A percentile compares a stretch with the other conserved stretches of the same genome.
phyloP scores from a whole-genome alignment of 2,797 vertebrate genomes.

The Taenioides sp. region DNA sequence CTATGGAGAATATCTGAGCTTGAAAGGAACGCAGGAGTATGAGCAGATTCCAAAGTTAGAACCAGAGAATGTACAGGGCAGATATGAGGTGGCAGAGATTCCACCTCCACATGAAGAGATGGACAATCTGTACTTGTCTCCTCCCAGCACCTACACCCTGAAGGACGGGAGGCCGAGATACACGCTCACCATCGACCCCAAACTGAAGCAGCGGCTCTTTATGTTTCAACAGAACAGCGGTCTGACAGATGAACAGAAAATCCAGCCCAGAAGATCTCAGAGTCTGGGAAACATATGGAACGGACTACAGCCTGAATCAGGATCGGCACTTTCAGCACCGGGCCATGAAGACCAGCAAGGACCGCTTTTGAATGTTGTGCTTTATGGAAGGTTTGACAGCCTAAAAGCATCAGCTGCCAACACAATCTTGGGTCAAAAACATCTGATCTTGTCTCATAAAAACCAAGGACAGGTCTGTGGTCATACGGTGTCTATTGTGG shows the following conservation, averaged over 20 bases:
- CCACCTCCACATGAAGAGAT: background rate
- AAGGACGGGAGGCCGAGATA: background rate
- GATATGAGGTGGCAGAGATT: background rate
- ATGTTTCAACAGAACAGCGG: too few species aligned
- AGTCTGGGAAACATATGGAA: background rate
- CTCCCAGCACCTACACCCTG: background rate
- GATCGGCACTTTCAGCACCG: background rate
- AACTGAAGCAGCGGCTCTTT: background rate
- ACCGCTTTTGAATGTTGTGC: conserved; percentile 22
- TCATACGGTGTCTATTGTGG: conserved; percentile 18
- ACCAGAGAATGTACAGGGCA: background rate
- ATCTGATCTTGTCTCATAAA: conserved; percentile 5
- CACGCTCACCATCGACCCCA: background rate
- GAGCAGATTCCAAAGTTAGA: background rate
- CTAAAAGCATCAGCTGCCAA: conserved; percentile 15
- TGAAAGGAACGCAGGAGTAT: background rate
- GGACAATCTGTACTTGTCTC: too few species aligned
- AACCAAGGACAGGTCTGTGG: background rate
- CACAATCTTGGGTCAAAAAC: conserved; percentile 12
- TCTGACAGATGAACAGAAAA: background rate
- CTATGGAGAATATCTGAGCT: background rate
- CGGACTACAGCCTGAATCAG: background rate
- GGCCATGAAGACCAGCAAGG: background rate
- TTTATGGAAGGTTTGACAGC: conserved; percentile 25
- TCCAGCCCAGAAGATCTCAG: too few species aligned